Evolutionary conservation across 2,888 invertebrate genomes (phyloP), one percentile per base, ranked within the genome.

Genomic region (Macaria liturata): DNA sequence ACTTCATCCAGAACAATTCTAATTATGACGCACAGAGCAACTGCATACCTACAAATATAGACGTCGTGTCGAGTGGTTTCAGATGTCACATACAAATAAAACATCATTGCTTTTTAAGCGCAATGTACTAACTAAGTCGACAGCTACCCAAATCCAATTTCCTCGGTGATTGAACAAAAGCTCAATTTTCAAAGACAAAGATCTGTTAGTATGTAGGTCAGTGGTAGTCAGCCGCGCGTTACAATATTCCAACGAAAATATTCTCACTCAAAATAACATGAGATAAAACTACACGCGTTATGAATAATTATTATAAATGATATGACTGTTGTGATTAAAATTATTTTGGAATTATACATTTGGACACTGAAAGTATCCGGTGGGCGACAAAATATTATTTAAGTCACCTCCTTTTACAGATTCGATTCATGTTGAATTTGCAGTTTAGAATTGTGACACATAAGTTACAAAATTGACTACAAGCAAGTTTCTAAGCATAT

Each of bases 231-330:
- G 61, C 53, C 69, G 66, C 69, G 69, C 64, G 61, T 67, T 62
- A 65, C 71, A 66, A 61, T 61, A 74, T 71, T 71, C 67, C 64
- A 67, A 64, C 65, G 64, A 67, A 69, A 68, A 72, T 57, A 66
- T 54, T 46, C 20, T 54, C 65, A 65, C 61, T 55, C 55, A 63
- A 71, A 72, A 74, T 74, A 74, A 67, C 68, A 42, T 39, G 32
- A 39, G 31, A 49, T 44, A 9, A 30, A 37, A 51, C 37, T 44
- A 50, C 20, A 51, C 9, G 20, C 9, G 32, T 8, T 47, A 47
- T 34, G 32, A 43, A 43, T 43, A 46, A 49, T 45, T 53, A 58
- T 42, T 34, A 20, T 34, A 3, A 42, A 1, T n/a, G 8, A 4
- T 42, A 9, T 37, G 20, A 42, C 34, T 8, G 5, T 42, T 42